Percentiles rank a stretch among this genome's conserved stretches.
Evolutionary conservation across 2,888 invertebrate genomes (phyloP).

Genomic region (Lycocerus yunnanus): DNA sequence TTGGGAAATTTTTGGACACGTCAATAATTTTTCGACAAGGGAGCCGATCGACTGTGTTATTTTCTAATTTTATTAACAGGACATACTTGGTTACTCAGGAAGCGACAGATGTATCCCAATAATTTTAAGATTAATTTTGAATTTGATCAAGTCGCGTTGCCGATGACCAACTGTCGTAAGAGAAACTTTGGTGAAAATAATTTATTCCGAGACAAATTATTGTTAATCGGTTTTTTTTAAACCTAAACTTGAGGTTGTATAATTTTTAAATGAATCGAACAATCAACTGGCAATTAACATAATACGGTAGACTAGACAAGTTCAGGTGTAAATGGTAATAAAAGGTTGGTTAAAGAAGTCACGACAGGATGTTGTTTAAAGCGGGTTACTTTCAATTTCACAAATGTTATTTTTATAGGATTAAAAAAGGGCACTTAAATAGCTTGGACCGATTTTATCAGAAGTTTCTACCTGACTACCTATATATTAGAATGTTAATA

Average conservation of each 20-base stretch:
- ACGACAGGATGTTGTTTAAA: not conserved
- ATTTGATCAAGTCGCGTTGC: no score
- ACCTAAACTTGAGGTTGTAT: not conserved
- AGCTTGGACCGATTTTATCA: not conserved
- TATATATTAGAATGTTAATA: conserved; percentile 4
- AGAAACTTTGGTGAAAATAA: no score
- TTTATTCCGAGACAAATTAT: no score
- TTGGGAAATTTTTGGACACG: no score
- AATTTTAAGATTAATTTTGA: no score
- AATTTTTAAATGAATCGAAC: not conserved
- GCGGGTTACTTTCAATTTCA: not conserved
- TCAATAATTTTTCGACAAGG: no score
- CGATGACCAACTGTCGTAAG: no score
- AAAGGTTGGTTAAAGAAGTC: not conserved
- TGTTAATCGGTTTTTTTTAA: no score
- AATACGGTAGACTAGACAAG: not conserved
- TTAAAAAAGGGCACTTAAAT: not conserved
- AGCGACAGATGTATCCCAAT: not conserved
- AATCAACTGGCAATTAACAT: not conserved
- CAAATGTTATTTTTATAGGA: not conserved
- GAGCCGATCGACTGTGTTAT: no score
- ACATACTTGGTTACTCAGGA: not conserved
- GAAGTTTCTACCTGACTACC: conserved; percentile 5
- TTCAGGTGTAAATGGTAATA: not conserved
- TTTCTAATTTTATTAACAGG: not conserved